Percentiles rank a stretch among this genome's conserved stretches.
Evolutionary conservation across 2,113 vertebrate species (phyloP).

Genomic region (Antennarius striatus): DNA sequence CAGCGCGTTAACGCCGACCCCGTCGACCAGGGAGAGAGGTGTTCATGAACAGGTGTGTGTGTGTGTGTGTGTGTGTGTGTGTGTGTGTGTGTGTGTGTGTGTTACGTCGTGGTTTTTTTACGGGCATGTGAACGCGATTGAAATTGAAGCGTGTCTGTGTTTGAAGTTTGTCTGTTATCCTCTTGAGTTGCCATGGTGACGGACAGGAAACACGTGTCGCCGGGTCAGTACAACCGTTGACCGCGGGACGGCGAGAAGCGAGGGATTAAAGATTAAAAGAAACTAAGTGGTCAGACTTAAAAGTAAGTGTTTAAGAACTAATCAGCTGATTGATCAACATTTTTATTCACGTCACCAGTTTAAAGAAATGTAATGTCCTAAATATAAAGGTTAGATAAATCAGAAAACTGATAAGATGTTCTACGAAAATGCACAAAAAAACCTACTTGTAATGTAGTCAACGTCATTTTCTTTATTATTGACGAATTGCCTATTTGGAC

Average conservation of each 20-base stretch:
- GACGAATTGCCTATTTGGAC: too few relatives aligned
- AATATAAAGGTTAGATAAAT: too few relatives aligned
- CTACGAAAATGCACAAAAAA: too few relatives aligned
- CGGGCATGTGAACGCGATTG: conserved; percentile 52
- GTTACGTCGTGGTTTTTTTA: conserved; percentile 26
- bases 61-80: too few relatives aligned
- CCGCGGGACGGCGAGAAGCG: background rate
- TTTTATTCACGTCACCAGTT: too few relatives aligned
- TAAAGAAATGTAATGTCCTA: too few relatives aligned
- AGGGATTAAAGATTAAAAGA: background rate
- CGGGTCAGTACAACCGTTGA: background rate
- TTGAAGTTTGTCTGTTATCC: conserved; percentile 61
- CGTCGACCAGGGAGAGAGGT: background rate
- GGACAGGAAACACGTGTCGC: conserved; percentile 57
- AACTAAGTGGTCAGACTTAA: too few relatives aligned
- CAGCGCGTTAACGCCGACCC: background rate
- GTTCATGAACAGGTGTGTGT: conserved; percentile 33
- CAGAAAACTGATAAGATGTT: too few relatives aligned
- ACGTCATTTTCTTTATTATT: too few relatives aligned
- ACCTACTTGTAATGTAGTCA: too few relatives aligned
- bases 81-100: background rate
- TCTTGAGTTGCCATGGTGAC: conserved; percentile 39
- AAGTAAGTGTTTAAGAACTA: too few relatives aligned
- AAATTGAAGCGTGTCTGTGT: conserved; percentile 46
- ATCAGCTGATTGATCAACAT: too few relatives aligned